phyloP scores from a whole-genome alignment of 1,140 invertebrate species.

The Anthonomus grandis region DNA sequence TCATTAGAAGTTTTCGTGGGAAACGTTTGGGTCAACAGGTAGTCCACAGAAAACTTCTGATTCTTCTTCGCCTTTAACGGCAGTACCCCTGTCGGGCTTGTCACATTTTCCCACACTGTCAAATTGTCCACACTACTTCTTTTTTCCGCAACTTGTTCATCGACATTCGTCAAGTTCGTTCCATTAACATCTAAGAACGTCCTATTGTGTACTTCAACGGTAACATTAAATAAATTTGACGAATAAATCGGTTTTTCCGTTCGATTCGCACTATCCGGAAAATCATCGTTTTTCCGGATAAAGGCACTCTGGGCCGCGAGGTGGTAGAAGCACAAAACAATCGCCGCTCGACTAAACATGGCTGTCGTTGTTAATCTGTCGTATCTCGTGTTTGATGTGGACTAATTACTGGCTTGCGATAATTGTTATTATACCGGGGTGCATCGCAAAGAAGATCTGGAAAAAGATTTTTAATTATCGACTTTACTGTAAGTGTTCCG shows the following conservation, averaged over 20 bases:
- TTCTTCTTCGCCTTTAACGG: no score
- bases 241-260: background rate
- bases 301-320: slow-evolving; percentile 1
- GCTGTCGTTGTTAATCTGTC: slow-evolving; percentile 16
- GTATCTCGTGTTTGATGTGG: slow-evolving; percentile 20
- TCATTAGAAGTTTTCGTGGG: slow-evolving; percentile 48
- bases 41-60: slow-evolving; percentile 30
- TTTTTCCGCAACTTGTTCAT: background rate
- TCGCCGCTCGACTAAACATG: slow-evolving; percentile 18
- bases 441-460: background rate
- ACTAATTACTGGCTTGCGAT: slow-evolving; percentile 15
- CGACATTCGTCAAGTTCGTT: no score
- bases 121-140: no score
- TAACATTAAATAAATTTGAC: background rate
- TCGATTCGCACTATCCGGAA: background rate
- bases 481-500: no score
- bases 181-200: no score
- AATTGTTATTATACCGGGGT: slow-evolving; percentile 4
- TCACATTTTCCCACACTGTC: no score
- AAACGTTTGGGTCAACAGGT: slow-evolving; percentile 40
- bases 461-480: no score
- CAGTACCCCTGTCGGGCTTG: no score
- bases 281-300: background rate
- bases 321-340: slow-evolving; percentile 17
- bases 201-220: background rate